Percentiles rank a stretch among this genome's conserved stretches.
These are phyloP conservation scores for Amphibalanus amphitrite DNA, from an alignment of 1,140 invertebrate genomes.

Conservation along the genomic window DNA sequence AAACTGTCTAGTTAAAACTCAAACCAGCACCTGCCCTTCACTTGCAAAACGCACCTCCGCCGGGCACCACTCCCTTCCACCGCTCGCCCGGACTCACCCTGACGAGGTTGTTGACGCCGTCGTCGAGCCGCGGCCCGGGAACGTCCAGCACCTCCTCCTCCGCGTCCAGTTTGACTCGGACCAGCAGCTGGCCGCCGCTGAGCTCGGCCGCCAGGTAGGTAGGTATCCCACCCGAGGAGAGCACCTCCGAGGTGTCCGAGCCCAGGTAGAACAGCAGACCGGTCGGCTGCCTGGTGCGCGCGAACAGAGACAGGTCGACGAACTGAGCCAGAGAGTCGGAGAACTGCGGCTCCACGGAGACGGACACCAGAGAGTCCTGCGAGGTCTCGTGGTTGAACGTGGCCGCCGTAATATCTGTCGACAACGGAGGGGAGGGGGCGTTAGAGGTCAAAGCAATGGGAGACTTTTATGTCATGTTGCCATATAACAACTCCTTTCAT, in stretches of 20 bases:
- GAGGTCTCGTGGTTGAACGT: constrained; percentile 78
- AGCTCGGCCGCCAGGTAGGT: constrained; percentile 52
- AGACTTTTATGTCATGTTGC: too few relatives aligned
- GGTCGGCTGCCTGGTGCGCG: constrained; percentile 58
- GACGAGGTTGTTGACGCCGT: constrained; percentile 15
- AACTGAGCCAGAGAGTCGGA: constrained; percentile 46
- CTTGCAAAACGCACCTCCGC: too few relatives aligned
- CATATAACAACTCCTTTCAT: too few relatives aligned
- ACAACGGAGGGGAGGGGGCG: too few relatives aligned
- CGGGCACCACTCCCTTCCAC: too few relatives aligned
- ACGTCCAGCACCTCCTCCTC: constrained; percentile 11
- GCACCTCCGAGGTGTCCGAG: constrained; percentile 7
- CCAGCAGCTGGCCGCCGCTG: constrained; percentile 51
- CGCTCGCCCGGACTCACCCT: constrained; percentile 7
- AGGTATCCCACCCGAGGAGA: not conserved
- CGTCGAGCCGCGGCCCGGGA: constrained; percentile 9
- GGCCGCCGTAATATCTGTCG: constrained; percentile 66
- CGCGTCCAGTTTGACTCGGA: constrained; percentile 46
- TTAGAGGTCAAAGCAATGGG: too few relatives aligned
- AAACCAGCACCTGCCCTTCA: too few relatives aligned
- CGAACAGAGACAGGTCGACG: constrained; percentile 81
- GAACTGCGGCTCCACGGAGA: constrained; percentile 46
- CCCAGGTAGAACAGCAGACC: constrained; percentile 82
- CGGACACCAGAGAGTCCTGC: constrained; percentile 47
- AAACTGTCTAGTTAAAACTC: too few relatives aligned